phyloP scores from a whole-genome alignment of 2,797 vertebrate genomes.

The Xiphophorus birchmanni region DNA sequence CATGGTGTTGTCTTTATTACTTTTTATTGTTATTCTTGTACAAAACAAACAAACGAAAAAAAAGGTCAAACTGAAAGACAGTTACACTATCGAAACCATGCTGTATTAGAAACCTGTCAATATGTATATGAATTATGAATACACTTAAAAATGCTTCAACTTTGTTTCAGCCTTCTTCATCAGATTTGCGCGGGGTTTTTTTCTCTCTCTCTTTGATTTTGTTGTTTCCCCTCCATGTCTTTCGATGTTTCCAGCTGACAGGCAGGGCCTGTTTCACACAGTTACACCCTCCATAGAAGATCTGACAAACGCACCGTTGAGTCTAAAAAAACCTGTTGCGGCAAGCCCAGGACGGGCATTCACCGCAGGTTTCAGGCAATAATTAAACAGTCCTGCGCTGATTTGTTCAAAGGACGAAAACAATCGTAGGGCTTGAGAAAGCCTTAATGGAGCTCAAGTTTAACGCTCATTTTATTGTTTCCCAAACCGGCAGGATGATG shows the following conservation, averaged over 20 bases:
- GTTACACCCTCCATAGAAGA: neutral
- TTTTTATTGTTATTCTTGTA: constrained; percentile 85
- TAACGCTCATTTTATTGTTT: neutral
- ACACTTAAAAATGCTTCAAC: constrained; percentile 80
- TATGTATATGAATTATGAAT: constrained; percentile 88
- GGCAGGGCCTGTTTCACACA: neutral
- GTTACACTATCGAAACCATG: constrained; percentile 82
- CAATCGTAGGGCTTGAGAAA: neutral
- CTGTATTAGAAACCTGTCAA: constrained; percentile 85
- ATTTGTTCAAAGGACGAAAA: neutral
- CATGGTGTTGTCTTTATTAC: constrained; percentile 81
- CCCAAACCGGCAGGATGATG: neutral
- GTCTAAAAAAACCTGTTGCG: neutral
- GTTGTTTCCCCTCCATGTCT: neutral
- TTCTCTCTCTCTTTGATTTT: neutral
- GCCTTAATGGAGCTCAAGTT: neutral
- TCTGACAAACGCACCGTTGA: neutral
- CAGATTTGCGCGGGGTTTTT: neutral
- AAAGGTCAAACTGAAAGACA: constrained; percentile 69
- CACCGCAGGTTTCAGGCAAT: neutral
- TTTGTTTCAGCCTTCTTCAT: constrained; percentile 28
- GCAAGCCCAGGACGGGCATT: neutral
- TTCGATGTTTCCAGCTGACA: neutral
- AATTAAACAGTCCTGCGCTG: neutral
- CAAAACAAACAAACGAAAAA: constrained; percentile 61